Conservation (phyloP, 1,140 invertebrate species). For the Copidosoma floridanum region DNA sequence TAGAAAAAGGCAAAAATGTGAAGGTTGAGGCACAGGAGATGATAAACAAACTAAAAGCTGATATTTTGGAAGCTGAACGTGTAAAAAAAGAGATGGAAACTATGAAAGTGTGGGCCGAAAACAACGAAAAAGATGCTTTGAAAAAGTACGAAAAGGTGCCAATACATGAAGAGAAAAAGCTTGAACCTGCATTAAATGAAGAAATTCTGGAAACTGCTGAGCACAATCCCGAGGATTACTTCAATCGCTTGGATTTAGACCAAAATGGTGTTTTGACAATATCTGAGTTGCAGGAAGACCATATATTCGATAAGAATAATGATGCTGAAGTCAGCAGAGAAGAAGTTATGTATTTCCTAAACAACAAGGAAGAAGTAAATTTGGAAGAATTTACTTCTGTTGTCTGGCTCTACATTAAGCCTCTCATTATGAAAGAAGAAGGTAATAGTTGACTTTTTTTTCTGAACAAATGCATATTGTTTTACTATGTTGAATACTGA, state of each 20-base stretch:
- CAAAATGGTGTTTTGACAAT: slow-evolving; percentile 72
- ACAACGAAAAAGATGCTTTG: slow-evolving; percentile 72
- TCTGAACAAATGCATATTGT: too few species aligned
- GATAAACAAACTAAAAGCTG: slow-evolving; percentile 68
- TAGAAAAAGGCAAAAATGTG: slow-evolving; percentile 72
- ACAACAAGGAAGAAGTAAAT: slow-evolving; percentile 68
- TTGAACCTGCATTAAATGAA: slow-evolving; percentile 57
- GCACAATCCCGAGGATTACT: slow-evolving; percentile 69
- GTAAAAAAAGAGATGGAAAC: slow-evolving; percentile 72
- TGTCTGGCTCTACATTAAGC: slow-evolving; percentile 77
- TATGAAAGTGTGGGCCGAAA: slow-evolving; percentile 71
- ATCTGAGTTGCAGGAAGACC: slow-evolving; percentile 74
- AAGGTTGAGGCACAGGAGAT: slow-evolving; percentile 71
- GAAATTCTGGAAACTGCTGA: slow-evolving; percentile 60
- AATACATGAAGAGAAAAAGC: slow-evolving; percentile 62
- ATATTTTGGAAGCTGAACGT: slow-evolving; percentile 70
- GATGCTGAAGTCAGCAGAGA: slow-evolving; percentile 86
- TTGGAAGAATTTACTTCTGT: slow-evolving; percentile 69
- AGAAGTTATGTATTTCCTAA: slow-evolving; percentile 80
- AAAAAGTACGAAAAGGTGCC: slow-evolving; percentile 72
- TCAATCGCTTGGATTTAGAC: slow-evolving; percentile 75
- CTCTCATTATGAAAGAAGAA: slow-evolving; percentile 71
- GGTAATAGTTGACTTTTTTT: too few species aligned
- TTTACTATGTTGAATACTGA: too few species aligned
- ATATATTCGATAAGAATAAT: slow-evolving; percentile 83